Evolutionary conservation across 2,113 vertebrate species (phyloP).

Genomic region (Pionites leucogaster): DNA sequence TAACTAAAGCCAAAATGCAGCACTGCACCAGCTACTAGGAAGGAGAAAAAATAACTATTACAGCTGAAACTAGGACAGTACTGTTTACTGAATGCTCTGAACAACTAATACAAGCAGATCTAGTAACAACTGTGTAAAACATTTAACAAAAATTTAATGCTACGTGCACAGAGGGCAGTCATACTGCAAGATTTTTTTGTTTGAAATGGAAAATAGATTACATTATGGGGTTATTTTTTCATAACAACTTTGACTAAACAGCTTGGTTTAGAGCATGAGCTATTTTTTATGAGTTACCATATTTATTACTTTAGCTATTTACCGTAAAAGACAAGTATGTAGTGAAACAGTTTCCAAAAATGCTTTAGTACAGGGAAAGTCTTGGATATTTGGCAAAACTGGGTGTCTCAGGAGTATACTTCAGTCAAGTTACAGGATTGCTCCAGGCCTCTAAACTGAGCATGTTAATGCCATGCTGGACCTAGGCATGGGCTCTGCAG

Average conservation of each 20-base stretch:
- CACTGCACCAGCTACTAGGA: neutral
- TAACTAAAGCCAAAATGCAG: neutral
- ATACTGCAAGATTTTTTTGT: neutral
- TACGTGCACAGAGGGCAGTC: neutral
- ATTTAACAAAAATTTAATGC: neutral
- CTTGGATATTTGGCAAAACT: neutral
- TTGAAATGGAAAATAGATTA: neutral
- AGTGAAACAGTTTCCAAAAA: neutral
- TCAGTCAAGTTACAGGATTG: neutral
- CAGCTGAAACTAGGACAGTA: neutral
- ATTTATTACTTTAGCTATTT: neutral
- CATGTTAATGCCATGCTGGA: neutral
- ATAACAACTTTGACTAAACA: neutral
- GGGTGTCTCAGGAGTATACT: neutral
- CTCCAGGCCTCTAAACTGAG: neutral
- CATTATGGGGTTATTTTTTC: neutral
- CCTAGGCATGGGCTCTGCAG: neutral
- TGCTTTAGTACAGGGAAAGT: neutral
- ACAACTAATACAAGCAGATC: neutral
- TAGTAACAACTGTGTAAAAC: neutral
- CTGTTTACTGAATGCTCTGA: neutral
- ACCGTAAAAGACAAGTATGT: neutral
- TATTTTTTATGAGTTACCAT: neutral
- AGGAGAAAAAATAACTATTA: neutral
- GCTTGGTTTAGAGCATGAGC: neutral